Evolutionary conservation across 2,797 vertebrate genomes (phyloP), one percentile per base, ranked within the genome.

Genomic region (Periophthalmus magnuspinnatus): DNA sequence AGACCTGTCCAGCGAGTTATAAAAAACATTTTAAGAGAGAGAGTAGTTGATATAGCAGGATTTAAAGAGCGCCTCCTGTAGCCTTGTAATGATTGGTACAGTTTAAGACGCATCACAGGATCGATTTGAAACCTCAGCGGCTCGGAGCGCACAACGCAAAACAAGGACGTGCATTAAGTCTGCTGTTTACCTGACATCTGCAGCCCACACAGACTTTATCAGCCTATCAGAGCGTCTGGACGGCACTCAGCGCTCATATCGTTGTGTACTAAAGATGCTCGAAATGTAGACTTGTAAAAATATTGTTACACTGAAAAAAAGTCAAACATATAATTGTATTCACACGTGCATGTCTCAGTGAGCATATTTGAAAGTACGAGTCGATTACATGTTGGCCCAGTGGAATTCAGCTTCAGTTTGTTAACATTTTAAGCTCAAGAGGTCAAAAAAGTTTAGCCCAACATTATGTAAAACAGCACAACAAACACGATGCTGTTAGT

Each of bases 121-220:
- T 90, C 76, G 79, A 84, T 84, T 80, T 56, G 70, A 56, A 74
- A 78, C 17, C n/a, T 68, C 58, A n/a, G 7, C 17, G 33, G 75
- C 74, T 16, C 33, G 45, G 32, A 24, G 41, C 71, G 74, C 38
- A 28, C 56, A 50, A 69, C 65, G 63, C 22, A n/a, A 70, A 69
- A 75, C 84, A 84, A 88, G 76, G 83, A 74, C 75, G 34, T 28
- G 64, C 75, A 75, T 83, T 77, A 70, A 65, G 61, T 79, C 38
- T 77, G 58, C 66, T 38, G 61, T 85, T 76, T 77, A 74, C 62
- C 68, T 81, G 81, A 86, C 81, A 74, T 76, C 78, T 80, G 68
- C 59, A 24, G 71, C 6, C 2, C 65, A 65, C 67, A 64, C 22
- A 48, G 70, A 74, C 69, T 88, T 85, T 81, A 79, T 78, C 78